Conservation (phyloP, 2,113 vertebrate species). For the Garra rufa region DNA sequence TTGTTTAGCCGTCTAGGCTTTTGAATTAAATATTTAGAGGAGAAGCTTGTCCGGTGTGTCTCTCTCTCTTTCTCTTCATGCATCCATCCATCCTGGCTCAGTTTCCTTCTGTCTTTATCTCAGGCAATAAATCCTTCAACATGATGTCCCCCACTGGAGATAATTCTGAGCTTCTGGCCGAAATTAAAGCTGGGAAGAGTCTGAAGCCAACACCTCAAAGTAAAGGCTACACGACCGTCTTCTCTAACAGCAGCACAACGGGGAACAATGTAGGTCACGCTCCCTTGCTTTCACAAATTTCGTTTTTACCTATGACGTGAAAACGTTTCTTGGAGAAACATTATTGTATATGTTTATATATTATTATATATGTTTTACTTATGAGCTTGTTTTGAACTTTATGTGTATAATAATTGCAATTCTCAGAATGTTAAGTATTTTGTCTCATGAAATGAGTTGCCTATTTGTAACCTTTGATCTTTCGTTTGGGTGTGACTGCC, state of each 20-base stretch:
- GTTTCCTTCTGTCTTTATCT: conserved; percentile 55
- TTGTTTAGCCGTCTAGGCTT: neutral
- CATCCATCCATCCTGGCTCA: conserved; percentile 53
- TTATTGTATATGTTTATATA: too few relatives aligned
- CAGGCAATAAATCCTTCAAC: conserved; percentile 99
- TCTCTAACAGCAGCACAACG: conserved; percentile 82
- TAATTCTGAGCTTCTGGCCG: conserved; percentile 96
- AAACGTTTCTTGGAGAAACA: neutral
- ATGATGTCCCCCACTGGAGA: conserved; percentile 99
- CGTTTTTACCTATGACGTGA: neutral
- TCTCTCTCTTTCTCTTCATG: conserved; percentile 56
- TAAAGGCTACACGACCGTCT: conserved; percentile 94
- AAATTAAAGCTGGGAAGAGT: conserved; percentile 96
- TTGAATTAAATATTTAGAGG: conserved; percentile 21
- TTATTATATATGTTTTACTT: neutral
- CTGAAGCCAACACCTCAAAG: conserved; percentile 94
- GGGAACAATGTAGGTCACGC: conserved; percentile 79
- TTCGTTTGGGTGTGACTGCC: neutral
- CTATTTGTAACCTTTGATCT: neutral
- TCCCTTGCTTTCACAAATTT: neutral
- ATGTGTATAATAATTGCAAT: neutral
- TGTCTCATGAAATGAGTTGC: neutral
- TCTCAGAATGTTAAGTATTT: neutral
- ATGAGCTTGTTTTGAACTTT: neutral
- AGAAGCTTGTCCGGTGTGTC: conserved; percentile 17